Base-by-base conservation (phyloP, 2,797 vertebrate genomes). In the Esox lucius region DNA sequence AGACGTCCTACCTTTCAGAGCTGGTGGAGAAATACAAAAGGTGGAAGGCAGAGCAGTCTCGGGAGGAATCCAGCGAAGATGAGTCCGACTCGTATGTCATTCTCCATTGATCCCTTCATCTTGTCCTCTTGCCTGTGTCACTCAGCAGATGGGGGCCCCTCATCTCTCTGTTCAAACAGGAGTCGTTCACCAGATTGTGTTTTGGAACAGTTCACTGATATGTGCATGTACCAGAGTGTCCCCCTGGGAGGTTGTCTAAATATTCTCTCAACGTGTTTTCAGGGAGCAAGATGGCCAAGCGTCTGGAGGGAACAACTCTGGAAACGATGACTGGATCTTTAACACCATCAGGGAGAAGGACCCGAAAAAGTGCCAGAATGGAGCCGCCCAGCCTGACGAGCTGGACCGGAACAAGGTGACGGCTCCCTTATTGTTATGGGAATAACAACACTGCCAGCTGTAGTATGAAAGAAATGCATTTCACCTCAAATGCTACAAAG, bases 11-110 rank as follows among this genome's bases (percentile, higher is more conserved):
- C 84, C 81, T 97, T 89, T 93, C 94, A 0, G 96, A 97, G 86
- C 93, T 97, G 80, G 94, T 96, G 42, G 96, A 96, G 75, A 89
- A 94, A 80, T 96, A 96, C 91, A 96, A 94, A 93, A 88, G 94
- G 59, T 96, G 95, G 96, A 96, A 95, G 80, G 88, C 94, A 0
- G 95, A 96, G 69, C 95, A 95, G 90, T 90, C 91, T 75, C 91
- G 91, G 0, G 94, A 96, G 0, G 92, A 95, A 71, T 96, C 95
- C 75, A 95, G 95, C 86, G 96, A 95, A 0, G 95, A 95, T 24
- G 95, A 96, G 73, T 96, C 95, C 0, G 96, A 96, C 16, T 89
- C 83, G 95, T 65, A 65, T 16, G 62, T 65, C 26, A 31, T 65
- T 31, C 24, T 65, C 62, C 28, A 13, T 35, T n/a, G 31, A 4